phyloP scores from a whole-genome alignment of 2,888 invertebrate genomes.

The Pristionchus fissidentatus region DNA sequence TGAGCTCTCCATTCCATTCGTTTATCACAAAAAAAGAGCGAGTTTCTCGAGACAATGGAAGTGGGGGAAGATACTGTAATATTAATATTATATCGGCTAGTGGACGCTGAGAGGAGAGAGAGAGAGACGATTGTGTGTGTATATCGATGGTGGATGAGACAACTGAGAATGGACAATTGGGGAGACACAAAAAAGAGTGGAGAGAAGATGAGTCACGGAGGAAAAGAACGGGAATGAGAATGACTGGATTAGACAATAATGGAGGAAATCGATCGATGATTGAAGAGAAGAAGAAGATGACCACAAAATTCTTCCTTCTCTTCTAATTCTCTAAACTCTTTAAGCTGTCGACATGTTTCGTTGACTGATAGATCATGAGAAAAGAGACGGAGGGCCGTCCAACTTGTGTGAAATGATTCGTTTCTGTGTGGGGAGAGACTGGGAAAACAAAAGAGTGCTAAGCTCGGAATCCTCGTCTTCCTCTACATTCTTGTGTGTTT shows the following conservation, averaged over 20 bases:
- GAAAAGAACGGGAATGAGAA: slow-evolving; percentile 18
- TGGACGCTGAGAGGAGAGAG: not conserved
- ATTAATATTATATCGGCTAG: not conserved
- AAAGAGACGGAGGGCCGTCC: not conserved
- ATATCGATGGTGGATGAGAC: not conserved
- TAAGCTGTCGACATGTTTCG: slow-evolving; percentile 38
- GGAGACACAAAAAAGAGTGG: not conserved
- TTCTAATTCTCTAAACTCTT: slow-evolving; percentile 16
- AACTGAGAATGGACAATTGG: slow-evolving; percentile 10
- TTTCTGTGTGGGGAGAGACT: not conserved
- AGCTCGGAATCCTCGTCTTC: slow-evolving; percentile 33
- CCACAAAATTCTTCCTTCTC: not conserved
- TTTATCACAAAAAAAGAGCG: slow-evolving; percentile 34
- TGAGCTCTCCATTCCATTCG: slow-evolving; percentile 34
- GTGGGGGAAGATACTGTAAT: not conserved
- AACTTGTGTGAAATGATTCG: slow-evolving; percentile 1
- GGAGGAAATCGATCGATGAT: not conserved
- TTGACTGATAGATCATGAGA: slow-evolving; percentile 19
- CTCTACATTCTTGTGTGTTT: slow-evolving; percentile 6
- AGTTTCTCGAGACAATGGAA: not conserved
- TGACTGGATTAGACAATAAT: slow-evolving; percentile 9
- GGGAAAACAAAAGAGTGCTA: not conserved
- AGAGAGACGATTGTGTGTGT: not conserved
- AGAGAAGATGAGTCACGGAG: slow-evolving; percentile 14
- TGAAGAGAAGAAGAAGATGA: not conserved